Percentiles rank a stretch among this genome's conserved stretches.
Conservation (phyloP, 2,888 invertebrate genomes). For the Cheilosia soror region DNA sequence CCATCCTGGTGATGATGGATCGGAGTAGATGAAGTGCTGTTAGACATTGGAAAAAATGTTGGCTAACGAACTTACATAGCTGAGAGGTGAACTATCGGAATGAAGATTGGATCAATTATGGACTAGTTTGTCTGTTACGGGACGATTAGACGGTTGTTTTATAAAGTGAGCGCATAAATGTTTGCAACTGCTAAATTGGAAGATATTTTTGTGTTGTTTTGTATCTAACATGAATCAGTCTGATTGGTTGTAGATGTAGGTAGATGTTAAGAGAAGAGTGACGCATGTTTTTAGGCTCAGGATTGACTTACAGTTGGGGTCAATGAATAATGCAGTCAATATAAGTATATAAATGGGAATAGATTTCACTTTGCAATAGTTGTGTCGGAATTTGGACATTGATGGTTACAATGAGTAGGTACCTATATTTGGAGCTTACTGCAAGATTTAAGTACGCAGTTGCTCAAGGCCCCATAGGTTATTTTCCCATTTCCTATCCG, state of each 20-base stretch:
- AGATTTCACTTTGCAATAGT: too few species aligned
- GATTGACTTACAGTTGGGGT: too few species aligned
- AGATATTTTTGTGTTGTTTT: neutral
- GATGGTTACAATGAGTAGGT: too few species aligned
- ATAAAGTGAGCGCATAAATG: neutral
- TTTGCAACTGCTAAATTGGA: constrained; percentile 11
- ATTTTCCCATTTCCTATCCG: too few species aligned
- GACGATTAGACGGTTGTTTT: constrained; percentile 15
- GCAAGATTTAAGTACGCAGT: too few species aligned
- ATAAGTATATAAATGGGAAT: too few species aligned
- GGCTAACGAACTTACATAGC: constrained; percentile 48
- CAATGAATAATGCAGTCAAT: too few species aligned
- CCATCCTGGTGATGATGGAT: constrained; percentile 3
- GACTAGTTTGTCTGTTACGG: constrained; percentile 35
- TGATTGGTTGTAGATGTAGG: neutral
- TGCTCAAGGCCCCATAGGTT: too few species aligned
- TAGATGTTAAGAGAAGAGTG: neutral
- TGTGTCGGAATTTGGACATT: too few species aligned
- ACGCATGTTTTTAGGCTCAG: neutral
- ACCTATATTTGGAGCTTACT: too few species aligned
- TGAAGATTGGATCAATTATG: constrained; percentile 51
- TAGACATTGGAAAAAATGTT: constrained; percentile 48
- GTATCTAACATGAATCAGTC: neutral
- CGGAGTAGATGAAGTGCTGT: constrained; percentile 17
- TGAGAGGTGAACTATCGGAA: constrained; percentile 47